Conservation (phyloP, 2,797 vertebrate species). For the Sphenopsis melanotis region DNA sequence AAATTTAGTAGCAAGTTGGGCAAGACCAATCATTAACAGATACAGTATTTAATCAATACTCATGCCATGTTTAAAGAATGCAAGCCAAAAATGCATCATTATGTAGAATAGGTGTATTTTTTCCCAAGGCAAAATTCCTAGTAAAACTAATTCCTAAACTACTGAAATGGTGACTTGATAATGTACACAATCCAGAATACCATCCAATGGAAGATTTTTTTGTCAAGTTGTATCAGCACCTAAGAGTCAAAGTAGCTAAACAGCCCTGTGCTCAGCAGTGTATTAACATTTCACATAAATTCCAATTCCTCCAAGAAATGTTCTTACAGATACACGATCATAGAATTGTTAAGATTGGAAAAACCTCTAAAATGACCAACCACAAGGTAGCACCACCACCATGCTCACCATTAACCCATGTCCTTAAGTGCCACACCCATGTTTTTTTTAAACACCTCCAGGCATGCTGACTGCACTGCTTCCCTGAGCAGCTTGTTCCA, state of each 20-base stretch:
- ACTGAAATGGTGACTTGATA: conserved; percentile 67
- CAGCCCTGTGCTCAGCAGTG: neutral
- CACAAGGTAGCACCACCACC: neutral
- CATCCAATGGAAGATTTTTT: neutral
- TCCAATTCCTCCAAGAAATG: neutral
- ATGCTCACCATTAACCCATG: neutral
- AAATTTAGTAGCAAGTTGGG: neutral
- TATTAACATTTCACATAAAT: neutral
- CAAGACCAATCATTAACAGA: neutral
- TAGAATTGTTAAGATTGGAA: neutral
- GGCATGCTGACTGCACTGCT: neutral
- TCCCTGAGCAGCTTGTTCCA: neutral
- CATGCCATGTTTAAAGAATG: conserved; percentile 37
- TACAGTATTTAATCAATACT: neutral
- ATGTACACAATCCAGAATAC: neutral
- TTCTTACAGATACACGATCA: neutral
- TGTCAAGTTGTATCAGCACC: neutral
- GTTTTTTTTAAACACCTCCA: neutral
- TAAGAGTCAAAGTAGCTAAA: neutral
- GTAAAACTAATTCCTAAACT: neutral
- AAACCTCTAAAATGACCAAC: neutral
- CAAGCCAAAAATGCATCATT: conserved; percentile 41
- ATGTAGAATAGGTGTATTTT: neutral
- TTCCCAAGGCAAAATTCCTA: conserved; percentile 25
- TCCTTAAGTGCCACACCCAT: neutral